A percentile compares a stretch with the other conserved stretches of the same genome.
These are phyloP conservation scores for Ailurus styani DNA, from an alignment of 2,113 vertebrate species.

Conservation along the genomic window DNA sequence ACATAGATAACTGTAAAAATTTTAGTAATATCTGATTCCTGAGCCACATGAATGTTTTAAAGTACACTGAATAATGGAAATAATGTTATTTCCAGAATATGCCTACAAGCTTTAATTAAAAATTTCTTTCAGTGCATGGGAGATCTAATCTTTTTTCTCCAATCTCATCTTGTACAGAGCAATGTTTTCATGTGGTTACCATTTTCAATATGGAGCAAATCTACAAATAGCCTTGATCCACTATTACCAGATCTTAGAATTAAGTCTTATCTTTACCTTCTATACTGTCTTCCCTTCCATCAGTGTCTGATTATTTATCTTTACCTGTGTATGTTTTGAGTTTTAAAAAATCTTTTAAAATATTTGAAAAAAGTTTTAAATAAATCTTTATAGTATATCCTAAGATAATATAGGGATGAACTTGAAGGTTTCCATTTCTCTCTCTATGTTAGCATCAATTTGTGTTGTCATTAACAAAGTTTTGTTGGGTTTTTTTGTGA, in stretches of 20 bases:
- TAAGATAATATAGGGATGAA: neutral
- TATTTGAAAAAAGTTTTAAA: neutral
- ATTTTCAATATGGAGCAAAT: neutral
- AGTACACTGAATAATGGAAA: neutral
- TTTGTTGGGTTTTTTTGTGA: neutral
- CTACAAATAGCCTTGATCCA: neutral
- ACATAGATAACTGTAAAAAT: neutral
- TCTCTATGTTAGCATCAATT: neutral
- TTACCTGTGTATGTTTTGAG: neutral
- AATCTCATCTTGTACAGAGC: neutral
- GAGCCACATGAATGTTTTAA: neutral
- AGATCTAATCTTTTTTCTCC: neutral
- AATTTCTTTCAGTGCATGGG: neutral
- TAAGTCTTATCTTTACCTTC: neutral
- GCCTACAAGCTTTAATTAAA: neutral
- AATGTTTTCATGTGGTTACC: neutral
- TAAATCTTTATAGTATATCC: neutral
- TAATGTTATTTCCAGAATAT: neutral
- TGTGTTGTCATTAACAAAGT: neutral
- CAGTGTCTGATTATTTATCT: neutral
- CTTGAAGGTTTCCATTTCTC: neutral
- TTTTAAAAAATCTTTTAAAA: neutral
- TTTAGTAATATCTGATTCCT: neutral
- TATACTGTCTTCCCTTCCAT: neutral
- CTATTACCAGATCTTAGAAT: neutral